Evolutionary conservation across 2,113 vertebrate species (phyloP), one percentile per base, ranked within the genome.

Genomic region (Chascanopsetta lugubris): DNA sequence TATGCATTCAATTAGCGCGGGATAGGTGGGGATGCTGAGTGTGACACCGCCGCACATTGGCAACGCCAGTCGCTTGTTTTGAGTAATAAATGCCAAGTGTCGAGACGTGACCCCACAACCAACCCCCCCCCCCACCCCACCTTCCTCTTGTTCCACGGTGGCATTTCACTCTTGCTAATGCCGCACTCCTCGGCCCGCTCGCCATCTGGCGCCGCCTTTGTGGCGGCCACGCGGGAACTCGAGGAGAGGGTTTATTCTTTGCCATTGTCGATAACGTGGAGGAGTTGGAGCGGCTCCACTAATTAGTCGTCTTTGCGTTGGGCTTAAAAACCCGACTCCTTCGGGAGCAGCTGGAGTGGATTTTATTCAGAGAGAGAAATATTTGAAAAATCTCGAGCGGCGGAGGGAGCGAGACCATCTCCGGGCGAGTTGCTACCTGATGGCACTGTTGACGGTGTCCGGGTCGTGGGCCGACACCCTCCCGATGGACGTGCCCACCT

Each of bases 391-490:
- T 34, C 30, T 34, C 30, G 8, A 64, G 43, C 13, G 26, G 13
- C 40, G 9, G 15, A 17, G 8, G 15, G 51, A 24, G 2, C 29
- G n/a, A 24, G 6, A 34, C 10, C 61, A 10, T 60, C 8, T 48
- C 1, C 6, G 21, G 5, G 17, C 2, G 9, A 45, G 2, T 60
- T 24, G 0, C 54, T 94, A 99, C 97, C 97, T 96, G 83, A 98
- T 95, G 26, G 90, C 90, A 69, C 94, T 96, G 68, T 92, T 95
- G 68, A 93, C 90, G 11, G 89, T 91, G 86, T 99, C 97, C 0
- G 97, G 97, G 79, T 99, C 97, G 0, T 94, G 94, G 15, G 97
- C 97, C 0, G 93, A 93, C 11, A 98, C 95, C 0, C 92, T 94
- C 48, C 97, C 97, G 10, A 99, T 96, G 20, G 94, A 93, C 0